A percentile compares a stretch with the other conserved stretches of the same genome.
phyloP scores from a whole-genome alignment of 2,113 vertebrate genomes.

The Natator depressus region DNA sequence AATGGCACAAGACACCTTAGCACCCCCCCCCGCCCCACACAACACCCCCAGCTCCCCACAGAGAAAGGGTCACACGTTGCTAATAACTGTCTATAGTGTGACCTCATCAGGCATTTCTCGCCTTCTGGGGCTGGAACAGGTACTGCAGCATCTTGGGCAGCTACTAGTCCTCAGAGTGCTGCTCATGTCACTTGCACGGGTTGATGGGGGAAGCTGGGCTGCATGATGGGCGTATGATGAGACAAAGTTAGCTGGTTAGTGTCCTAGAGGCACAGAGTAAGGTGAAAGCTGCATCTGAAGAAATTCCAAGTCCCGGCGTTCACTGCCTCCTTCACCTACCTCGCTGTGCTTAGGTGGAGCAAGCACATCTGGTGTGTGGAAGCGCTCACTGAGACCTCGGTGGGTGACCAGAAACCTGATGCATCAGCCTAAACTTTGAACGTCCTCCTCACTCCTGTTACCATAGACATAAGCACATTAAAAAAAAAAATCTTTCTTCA shows the following conservation, averaged over 20 bases:
- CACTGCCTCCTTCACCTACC: background rate
- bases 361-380: background rate
- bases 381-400: background rate
- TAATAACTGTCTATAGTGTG: no score
- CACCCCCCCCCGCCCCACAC: background rate
- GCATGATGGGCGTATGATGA: background rate
- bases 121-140: background rate
- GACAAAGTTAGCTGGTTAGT: background rate
- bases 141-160: background rate
- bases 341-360: background rate
- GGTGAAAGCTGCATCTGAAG: background rate
- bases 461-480: background rate
- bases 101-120: no score
- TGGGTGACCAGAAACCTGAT: background rate
- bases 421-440: background rate
- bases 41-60: no score
- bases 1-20: background rate
- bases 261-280: background rate
- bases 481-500: background rate
- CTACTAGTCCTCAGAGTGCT: no score
- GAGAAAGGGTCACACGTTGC: no score
- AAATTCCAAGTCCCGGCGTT: background rate
- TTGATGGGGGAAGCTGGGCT: background rate
- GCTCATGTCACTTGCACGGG: background rate
- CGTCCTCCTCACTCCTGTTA: background rate